Conservation (phyloP, 2,888 invertebrate genomes). For the Nephrotoma flavescens region DNA sequence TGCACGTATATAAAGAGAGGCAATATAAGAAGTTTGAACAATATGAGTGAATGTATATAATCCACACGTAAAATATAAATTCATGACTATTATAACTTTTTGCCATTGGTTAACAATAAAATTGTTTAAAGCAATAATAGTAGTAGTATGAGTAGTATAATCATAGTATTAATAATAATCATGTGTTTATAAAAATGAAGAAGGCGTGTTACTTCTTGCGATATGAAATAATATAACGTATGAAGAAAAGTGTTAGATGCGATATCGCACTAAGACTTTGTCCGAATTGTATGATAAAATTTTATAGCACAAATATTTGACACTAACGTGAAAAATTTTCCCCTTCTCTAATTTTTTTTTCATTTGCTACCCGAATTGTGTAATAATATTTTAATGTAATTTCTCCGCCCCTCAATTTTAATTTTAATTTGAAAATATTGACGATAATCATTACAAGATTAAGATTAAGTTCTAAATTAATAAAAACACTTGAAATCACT, state of each 20-base stretch:
- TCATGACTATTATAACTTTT: background rate
- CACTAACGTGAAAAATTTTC: too few species aligned
- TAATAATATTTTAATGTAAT: too few species aligned
- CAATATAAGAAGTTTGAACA: background rate
- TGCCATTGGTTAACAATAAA: background rate
- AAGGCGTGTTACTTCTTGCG: background rate
- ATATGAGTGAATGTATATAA: background rate
- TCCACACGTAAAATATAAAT: background rate
- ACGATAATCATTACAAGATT: too few species aligned
- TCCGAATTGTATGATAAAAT: too few species aligned
- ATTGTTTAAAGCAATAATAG: background rate
- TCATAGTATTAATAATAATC: background rate
- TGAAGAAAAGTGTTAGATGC: background rate
- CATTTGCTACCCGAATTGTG: too few species aligned
- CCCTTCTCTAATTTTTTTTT: too few species aligned
- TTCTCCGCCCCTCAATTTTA: too few species aligned
- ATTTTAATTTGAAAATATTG: too few species aligned
- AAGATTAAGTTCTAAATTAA: too few species aligned
- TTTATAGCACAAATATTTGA: too few species aligned
- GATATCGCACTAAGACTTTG: background rate
- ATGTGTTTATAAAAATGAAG: background rate
- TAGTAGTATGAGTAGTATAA: background rate
- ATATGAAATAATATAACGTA: background rate
- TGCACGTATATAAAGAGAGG: background rate
- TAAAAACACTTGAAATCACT: too few species aligned